Evolutionary conservation across 2,113 vertebrate species (phyloP), one percentile per base, ranked within the genome.

Genomic region (Eidolon helvum): DNA sequence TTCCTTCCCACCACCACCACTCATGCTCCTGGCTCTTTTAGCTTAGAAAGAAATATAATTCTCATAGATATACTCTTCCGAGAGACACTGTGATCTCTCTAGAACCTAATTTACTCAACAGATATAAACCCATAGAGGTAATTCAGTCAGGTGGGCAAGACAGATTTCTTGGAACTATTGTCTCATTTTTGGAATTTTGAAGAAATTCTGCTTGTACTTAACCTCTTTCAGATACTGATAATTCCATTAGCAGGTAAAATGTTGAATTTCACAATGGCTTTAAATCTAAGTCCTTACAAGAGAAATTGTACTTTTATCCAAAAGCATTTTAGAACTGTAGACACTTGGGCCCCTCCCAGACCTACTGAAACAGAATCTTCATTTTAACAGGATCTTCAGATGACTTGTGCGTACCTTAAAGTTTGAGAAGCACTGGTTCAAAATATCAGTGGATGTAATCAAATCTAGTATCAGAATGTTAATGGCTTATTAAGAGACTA

Each of bases 401-500:
- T 95, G 93, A 91, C 16, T 75, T n/a, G 10, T 1, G 0, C 50
- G 1, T 48, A 69, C 61, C 53, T 40, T 63, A 40, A 84, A 94
- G 12, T 74, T 94, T 80, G 26, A 95, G 90, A 90, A 90, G 43
- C 65, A 24, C 26, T 80, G 26, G 53, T 66, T 80, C 90, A 91
- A 90, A 57, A 84, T 26, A 66, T 87, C 48, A 55, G 79, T 77
- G 45, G 5, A 94, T 96, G 72, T 50, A 84, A 72, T 87, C 48
- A 95, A 92, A 66, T 77, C 21, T 24, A 75, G 10, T 59, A 88
- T 79, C 69, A 92, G 63, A 72, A 77, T 92, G 71, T 71, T 77
- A 96, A 92, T 92, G 40, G 33, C 63, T 90, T 95, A 90, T 90
- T 95, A 75, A 77, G 40, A 96, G 59, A 92, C 63, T 33, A 45